Evolutionary conservation across 1,140 invertebrate genomes (phyloP), one percentile per base, ranked within the genome.

Genomic region (Plodia interpunctella): DNA sequence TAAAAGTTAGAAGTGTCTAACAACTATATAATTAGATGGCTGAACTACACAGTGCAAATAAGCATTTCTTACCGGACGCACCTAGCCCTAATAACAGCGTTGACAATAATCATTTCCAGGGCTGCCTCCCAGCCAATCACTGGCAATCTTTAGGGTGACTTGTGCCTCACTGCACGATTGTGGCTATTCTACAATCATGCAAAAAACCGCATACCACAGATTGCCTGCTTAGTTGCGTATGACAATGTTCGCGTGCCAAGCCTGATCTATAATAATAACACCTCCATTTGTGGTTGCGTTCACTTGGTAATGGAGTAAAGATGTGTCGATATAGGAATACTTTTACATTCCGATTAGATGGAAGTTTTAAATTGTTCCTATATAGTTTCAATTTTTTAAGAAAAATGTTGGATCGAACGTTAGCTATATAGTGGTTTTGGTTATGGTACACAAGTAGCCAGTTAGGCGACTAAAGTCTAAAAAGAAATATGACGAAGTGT

Each of bases 201-300:
- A 66, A 78, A 79, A 78, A 80, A 76, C 78, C 72, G 60, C 74
- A 75, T 71, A 69, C 66, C 68, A 62, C 66, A 66, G 60, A 63
- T 60, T 52, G 44, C 49, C 51, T 66, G 65, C 65, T 61, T 60
- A 49, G 20, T 44, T 35, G 11, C 58, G 52, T 63, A 69, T 63
- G 73, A 74, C 68, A 70, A 62, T 56, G 66, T 66, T 80, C 78
- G 74, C 74, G 76, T 80, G 78, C 76, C 63, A 55, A 49, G 72
- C 70, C 66, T 66, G 32, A 53, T 57, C 78, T 72, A 72, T 77
- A 65, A 66, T 52, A 52, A 52, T 21, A 28, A 28, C 64, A 54
- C 59, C n/a, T 66, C 64, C 70, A 78, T 75, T 80, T 78, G 78
- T 70, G 76, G 74, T 78, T 74, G 55, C 72, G 68, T 59, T 71